Base-by-base conservation (phyloP, 2,888 invertebrate species). In the Yponomeuta plumbellus region DNA sequence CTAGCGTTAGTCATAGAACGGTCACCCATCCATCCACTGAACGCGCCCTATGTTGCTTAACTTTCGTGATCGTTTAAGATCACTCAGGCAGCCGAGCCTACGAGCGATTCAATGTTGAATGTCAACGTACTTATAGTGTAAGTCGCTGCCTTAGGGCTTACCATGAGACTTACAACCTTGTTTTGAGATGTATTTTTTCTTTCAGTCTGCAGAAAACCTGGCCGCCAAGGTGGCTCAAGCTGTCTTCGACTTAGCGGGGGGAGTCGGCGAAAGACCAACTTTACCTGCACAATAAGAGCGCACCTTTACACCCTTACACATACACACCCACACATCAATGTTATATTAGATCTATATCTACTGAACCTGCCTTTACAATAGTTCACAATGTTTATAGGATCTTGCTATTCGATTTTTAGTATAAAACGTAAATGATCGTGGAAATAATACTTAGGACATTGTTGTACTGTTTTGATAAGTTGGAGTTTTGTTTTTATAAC, bases 211-310 rank as follows among this genome's bases (percentile, higher is more conserved):
- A 0, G 94, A 96, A 65, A 90, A 89, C 73, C 84, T 99, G 68
- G 96, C 96, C 0, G 89, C 93, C 3, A 94, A 97, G 82, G 96
- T 98, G 11, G 94, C 95, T 0, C 82, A 92, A 71, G 93, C 94
- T 6, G 97, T 98, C 11, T 94, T 94, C 78, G 93, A 95, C 73
- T 76, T 95, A 67, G 97, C 97, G 4, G 96, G 95, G 2, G 98
- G 98, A 3, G 92, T 94, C 11, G 97, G 97, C 4, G 88, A 92
- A 0, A 88, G 93, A 68, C 94, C 95, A 0, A 78, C 74, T 22
- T 40, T 86, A 67, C 81, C 83, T 1, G 58, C 61, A 40, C 66
- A 66, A 58, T 52, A 17, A 52, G 44, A 52, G 17, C 44, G 13
- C 44, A 52, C 44, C 44, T 17, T 52, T 52, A 52, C 44, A 11